Evolutionary conservation across 2,797 vertebrate genomes (phyloP).

Genomic region (Myotis daubentonii): DNA sequence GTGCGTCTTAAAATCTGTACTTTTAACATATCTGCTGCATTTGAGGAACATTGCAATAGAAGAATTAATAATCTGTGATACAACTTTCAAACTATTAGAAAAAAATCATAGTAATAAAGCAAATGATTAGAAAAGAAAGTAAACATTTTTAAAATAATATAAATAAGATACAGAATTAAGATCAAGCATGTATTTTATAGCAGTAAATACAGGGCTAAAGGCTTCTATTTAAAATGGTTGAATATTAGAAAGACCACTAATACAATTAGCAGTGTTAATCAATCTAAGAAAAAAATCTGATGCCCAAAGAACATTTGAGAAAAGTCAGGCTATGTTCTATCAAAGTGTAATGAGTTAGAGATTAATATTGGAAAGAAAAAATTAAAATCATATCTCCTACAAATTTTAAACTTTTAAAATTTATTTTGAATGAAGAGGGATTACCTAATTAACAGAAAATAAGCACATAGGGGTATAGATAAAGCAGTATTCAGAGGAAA

Average conservation of each 20-base stretch:
- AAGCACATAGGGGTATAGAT: background rate
- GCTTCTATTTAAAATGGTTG: background rate
- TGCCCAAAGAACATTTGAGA: background rate
- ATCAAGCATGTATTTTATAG: conserved; percentile 3
- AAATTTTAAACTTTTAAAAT: conserved; percentile 36
- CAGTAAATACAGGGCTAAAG: background rate
- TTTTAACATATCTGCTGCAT: background rate
- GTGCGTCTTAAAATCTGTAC: background rate
- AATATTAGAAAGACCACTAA: background rate
- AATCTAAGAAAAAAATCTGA: background rate
- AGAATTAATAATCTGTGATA: background rate
- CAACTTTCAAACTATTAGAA: background rate
- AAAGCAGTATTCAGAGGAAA: conserved; percentile 6
- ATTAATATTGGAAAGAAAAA: conserved; percentile 23
- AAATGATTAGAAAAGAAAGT: background rate
- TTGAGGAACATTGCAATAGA: background rate
- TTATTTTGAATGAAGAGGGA: background rate
- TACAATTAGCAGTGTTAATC: background rate
- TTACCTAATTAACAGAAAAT: conserved; percentile 15
- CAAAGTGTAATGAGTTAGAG: background rate
- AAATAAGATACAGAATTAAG: background rate
- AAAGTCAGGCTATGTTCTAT: background rate
- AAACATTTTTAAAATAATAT: background rate
- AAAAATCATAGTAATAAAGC: background rate
- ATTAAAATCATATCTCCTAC: background rate